phyloP scores from a whole-genome alignment of 2,888 invertebrate species.

The Xestia sexstrigata region DNA sequence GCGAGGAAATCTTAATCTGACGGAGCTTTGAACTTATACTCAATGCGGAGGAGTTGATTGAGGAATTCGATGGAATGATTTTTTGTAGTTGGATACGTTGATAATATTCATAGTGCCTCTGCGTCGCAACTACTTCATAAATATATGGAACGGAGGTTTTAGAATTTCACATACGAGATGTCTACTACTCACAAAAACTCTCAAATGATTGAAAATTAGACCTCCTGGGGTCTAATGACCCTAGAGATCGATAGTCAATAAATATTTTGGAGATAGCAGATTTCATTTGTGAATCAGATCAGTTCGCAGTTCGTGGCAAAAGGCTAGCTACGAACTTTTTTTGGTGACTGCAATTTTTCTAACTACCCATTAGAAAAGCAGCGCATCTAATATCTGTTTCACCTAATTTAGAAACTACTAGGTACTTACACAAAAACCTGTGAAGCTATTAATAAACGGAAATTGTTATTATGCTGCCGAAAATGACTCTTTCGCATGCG shows the following conservation, averaged over 20 bases:
- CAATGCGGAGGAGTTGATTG: conserved; percentile 64
- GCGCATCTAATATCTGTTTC: not conserved
- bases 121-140: not conserved
- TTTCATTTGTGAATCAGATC: not conserved
- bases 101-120: not conserved
- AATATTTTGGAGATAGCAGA: not conserved
- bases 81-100: not conserved
- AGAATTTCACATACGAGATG: not conserved
- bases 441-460: conserved; percentile 51
- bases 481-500: conserved; percentile 50
- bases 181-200: not conserved
- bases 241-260: not conserved
- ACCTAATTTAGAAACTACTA: conserved; percentile 16
- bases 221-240: not conserved
- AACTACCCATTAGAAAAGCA: conserved; percentile 1
- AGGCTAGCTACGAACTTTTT: not conserved
- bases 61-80: conserved; percentile 56
- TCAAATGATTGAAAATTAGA: too few relatives aligned
- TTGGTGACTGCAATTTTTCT: not conserved
- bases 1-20: conserved; percentile 87
- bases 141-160: not conserved
- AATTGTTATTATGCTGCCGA: conserved; percentile 40
- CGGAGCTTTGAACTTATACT: conserved; percentile 76
- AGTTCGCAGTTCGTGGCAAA: not conserved
- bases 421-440: conserved; percentile 14